These are phyloP conservation scores for Synanthedon andrenaeformis DNA, from an alignment of 2,888 invertebrate species.

Conservation along the genomic window DNA sequence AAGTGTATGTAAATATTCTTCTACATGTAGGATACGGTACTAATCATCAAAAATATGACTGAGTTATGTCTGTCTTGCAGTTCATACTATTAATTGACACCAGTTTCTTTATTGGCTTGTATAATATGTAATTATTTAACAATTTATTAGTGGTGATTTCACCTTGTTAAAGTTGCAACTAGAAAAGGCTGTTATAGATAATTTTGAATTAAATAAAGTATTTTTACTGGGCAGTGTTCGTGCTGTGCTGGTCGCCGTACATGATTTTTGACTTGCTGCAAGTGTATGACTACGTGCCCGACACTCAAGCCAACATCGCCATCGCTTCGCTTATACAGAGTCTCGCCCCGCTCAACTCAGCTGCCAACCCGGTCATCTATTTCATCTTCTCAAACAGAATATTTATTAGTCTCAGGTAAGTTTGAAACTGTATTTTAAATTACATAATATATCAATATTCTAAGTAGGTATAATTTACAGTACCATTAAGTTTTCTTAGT, in stretches of 20 bases:
- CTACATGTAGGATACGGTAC: no score
- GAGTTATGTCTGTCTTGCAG: no score
- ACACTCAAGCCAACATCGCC: slow-evolving; percentile 83
- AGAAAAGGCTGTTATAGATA: no score
- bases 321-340: slow-evolving; percentile 93
- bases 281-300: slow-evolving; percentile 85
- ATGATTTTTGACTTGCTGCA: slow-evolving; percentile 92
- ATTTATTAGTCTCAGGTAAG: slow-evolving; percentile 85
- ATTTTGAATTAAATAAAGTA: no score
- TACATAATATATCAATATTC: neutral
- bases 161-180: no score
- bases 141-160: no score
- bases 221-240: slow-evolving; percentile 76
- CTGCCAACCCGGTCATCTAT: slow-evolving; percentile 94
- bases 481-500: no score
- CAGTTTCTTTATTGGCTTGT: no score
- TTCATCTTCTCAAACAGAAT: slow-evolving; percentile 92
- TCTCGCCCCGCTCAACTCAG: slow-evolving; percentile 90
- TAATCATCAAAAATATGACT: no score
- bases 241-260: slow-evolving; percentile 95
- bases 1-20: no score
- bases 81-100: no score
- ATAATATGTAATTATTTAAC: no score
- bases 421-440: slow-evolving; percentile 1
- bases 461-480: neutral